Conservation (phyloP, 2,888 invertebrate genomes). For the Meiosimyza platycephala region DNA sequence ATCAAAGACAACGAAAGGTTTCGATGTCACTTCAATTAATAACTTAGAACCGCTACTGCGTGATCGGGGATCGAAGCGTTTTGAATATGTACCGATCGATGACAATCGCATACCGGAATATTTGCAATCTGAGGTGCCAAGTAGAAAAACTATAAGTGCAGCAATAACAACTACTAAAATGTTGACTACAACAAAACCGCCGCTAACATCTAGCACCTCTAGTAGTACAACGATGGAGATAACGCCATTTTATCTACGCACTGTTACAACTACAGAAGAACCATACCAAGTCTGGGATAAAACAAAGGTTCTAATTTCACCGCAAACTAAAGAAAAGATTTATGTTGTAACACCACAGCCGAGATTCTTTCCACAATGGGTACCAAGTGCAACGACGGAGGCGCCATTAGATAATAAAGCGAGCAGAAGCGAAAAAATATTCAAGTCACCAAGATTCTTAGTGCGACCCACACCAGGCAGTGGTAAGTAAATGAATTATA, state of each 20-base stretch:
- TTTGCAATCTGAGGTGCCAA: slow-evolving; percentile 44
- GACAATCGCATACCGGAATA: slow-evolving; percentile 56
- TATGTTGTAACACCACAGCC: slow-evolving; percentile 86
- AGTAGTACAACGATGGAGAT: slow-evolving; percentile 56
- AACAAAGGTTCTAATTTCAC: slow-evolving; percentile 78
- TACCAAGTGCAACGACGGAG: slow-evolving; percentile 37
- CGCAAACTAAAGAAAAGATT: slow-evolving; percentile 82
- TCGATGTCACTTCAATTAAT: slow-evolving; percentile 54
- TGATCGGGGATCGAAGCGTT: slow-evolving; percentile 52
- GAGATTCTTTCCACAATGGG: slow-evolving; percentile 47
- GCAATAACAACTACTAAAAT: slow-evolving; percentile 29
- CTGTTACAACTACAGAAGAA: slow-evolving; percentile 43
- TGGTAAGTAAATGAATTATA: slow-evolving; percentile 49
- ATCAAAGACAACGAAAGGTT: slow-evolving; percentile 54
- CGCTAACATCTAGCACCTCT: slow-evolving; percentile 40
- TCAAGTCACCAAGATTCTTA: slow-evolving; percentile 69
- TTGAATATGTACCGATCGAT: slow-evolving; percentile 54
- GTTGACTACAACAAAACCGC: slow-evolving; percentile 42
- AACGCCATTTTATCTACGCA: slow-evolving; percentile 54
- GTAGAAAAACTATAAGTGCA: slow-evolving; percentile 26
- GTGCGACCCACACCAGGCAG: slow-evolving; percentile 71
- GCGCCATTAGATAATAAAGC: slow-evolving; percentile 33
- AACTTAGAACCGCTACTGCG: slow-evolving; percentile 55
- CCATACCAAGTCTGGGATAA: slow-evolving; percentile 72
- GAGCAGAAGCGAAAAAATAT: slow-evolving; percentile 40